Evolutionary conservation across 64 coral and sea anemone species (phyloP).

Genomic region (Montipora sp.): DNA sequence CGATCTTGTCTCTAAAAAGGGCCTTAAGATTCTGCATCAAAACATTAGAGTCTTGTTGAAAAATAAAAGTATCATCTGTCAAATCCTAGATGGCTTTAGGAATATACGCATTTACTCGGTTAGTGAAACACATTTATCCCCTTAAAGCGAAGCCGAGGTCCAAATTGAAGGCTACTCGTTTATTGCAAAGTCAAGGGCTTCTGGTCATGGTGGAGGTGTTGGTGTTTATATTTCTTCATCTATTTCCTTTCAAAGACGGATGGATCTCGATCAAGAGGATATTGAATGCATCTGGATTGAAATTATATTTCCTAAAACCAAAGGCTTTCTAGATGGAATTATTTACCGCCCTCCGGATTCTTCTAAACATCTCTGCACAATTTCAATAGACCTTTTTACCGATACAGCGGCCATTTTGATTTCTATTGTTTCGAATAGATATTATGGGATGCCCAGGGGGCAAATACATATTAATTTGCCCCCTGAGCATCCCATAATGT

Average conservation of each 20-base stretch:
- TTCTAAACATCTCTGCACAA: constrained; percentile 47
- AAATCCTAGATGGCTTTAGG: constrained; percentile 54
- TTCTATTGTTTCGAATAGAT: too few species aligned
- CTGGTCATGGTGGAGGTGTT: constrained; percentile 49
- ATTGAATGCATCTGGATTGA: constrained; percentile 62
- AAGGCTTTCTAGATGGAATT: constrained; percentile 61
- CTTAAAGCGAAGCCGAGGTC: constrained; percentile 36
- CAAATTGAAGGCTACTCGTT: constrained; percentile 60
- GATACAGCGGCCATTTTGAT: too few species aligned
- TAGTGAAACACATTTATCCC: constrained; percentile 59
- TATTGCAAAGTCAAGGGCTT: constrained; percentile 49
- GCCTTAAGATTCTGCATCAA: constrained; percentile 57
- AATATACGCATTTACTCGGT: constrained; percentile 41
- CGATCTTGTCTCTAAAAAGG: constrained; percentile 50
- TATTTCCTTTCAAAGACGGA: constrained; percentile 51
- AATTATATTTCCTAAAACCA: constrained; percentile 61
- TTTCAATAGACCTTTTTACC: neutral
- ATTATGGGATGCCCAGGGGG: too few species aligned
- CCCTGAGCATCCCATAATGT: too few species aligned
- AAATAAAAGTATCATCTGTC: constrained; percentile 36
- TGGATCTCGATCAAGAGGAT: constrained; percentile 45
- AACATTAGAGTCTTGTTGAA: constrained; percentile 50
- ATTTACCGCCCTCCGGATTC: constrained; percentile 53
- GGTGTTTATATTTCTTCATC: constrained; percentile 58
- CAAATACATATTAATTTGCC: too few species aligned